Evolutionary conservation across 2,113 vertebrate genomes (phyloP), one percentile per base, ranked within the genome.

Genomic region (Machaerirhynchus nigripectus): DNA sequence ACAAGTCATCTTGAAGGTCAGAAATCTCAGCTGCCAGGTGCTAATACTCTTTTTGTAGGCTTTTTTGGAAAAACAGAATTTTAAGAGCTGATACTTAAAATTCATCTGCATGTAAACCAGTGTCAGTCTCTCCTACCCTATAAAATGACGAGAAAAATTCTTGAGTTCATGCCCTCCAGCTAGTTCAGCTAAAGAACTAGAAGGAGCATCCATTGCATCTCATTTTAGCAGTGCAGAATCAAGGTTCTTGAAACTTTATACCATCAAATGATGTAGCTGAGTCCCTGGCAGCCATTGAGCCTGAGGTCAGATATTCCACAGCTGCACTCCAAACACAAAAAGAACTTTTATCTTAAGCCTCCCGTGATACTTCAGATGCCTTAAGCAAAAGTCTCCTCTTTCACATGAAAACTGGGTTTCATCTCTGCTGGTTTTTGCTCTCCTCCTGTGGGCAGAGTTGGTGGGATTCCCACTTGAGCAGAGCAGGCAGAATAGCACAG

Each of bases 301-400:
- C 93, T 70, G 67, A 89, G 96, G 95, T 87, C 84, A 97, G 87
- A 55, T 95, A 94, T 93, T 95, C 71, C 76, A 85, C 95, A 97
- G 97, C 96, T 97, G 97, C 95, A 90, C 73, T 95, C 57, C 89
- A 91, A 97, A 95, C 69, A 95, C 75, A 91, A 84, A 95, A 96
- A 78, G 55, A 84, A 94, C 84, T 93, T 97, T 93, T 93, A 90
- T 93, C 92, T 96, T 95, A 93, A 95, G 79, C 88, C 83, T 75
- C n/a, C 75, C 84, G 49, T 8, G 35, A 96, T 84, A 89, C 42
- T 87, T 81, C 46, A 56, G 31, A 56, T 74, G 96, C 96, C 93
- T 82, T 84, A 87, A 95, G 97, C 80, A 95, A 95, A 91, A 83
- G 74, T 90, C 91, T 80, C 67, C 22, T 52, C 57, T 82, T 87